Percentiles rank a stretch among this genome's conserved stretches.
Conservation (phyloP, 2,797 vertebrate genomes). For the Dromococcyx pavoninus region DNA sequence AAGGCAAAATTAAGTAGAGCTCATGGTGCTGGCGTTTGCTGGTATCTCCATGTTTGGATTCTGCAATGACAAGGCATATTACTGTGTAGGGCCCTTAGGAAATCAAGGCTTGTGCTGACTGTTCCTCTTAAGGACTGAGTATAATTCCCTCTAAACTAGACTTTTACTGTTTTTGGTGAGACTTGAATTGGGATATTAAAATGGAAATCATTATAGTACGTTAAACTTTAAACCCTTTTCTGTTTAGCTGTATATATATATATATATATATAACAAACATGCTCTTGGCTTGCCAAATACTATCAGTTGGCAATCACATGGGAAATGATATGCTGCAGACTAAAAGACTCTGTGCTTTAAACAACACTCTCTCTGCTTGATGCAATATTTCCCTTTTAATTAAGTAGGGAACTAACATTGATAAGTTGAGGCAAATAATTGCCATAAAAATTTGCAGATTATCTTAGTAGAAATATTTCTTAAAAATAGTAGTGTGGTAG, state of each 20-base stretch:
- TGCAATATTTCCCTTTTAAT: conserved; percentile 5
- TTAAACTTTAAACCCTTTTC: conserved; percentile 34
- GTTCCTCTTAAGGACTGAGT: neutral
- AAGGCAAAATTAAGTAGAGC: neutral
- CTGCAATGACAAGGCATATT: neutral
- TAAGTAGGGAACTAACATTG: neutral
- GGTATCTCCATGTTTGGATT: neutral
- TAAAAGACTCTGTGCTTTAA: conserved; percentile 5
- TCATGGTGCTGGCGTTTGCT: neutral
- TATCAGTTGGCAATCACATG: conserved; percentile 7
- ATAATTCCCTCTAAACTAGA: neutral
- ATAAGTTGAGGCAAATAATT: neutral
- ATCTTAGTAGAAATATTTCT: neutral
- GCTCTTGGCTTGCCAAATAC: neutral
- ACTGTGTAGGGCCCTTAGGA: neutral
- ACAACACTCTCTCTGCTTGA: neutral
- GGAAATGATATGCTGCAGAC: conserved; percentile 21
- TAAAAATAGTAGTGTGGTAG: neutral
- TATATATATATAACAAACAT: neutral
- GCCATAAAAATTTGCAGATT: neutral
- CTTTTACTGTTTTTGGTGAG: neutral
- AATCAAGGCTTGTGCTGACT: neutral
- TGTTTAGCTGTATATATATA: neutral
- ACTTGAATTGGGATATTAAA: neutral
- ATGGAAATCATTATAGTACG: neutral